Evolutionary conservation across 1,140 invertebrate species (phyloP), one percentile per base, ranked within the genome.

Genomic region (Zaprionus inermis): DNA sequence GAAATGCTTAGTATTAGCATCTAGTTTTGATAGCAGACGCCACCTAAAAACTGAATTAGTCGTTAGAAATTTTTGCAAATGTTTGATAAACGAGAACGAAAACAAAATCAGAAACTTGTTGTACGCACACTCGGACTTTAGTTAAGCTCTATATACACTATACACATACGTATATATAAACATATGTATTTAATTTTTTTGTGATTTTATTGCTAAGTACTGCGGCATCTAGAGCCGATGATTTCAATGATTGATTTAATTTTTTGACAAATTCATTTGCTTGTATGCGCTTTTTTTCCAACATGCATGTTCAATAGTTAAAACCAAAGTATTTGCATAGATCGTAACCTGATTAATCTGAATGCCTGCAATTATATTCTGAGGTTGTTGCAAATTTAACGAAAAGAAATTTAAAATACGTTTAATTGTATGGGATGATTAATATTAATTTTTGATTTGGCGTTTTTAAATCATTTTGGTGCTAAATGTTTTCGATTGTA

Each of bases 201-300:
- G 85, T 89, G 85, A 89, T 90, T 84, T 89, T 89, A 90, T 74
- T 72, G 73, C 68, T 89, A 91, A 86, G 81, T 73, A 72, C 68
- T 60, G 30, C 60, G 70, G 28, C 20, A 52, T 44, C n/a, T 7
- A 56, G 79, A 64, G 73, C 79, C 64, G 67, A 44, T 46, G 51
- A 52, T 57, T 58, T 51, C 38, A 73, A 72, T 38, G 51, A 56
- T 49, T 70, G 59, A 60, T 75, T 84, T 38, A 60, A 79, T 72
- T 82, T 83, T 76, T 82, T 79, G 66, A 20, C 38, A 72, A 60
- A 64, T 68, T 30, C 54, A 63, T 22, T 72, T 34, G 70, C n/a
- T 24, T 44, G 18, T 10, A 20, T 49, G 10, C 44, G 9, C 6
- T 12, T 49, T 49, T 20, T 49, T 49, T 18, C 44, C 12, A 49